Percentiles rank a stretch among this genome's conserved stretches.
These are phyloP conservation scores for Brachypteracias leptosomus DNA, from an alignment of 2,113 vertebrate genomes.

Conservation along the genomic window DNA sequence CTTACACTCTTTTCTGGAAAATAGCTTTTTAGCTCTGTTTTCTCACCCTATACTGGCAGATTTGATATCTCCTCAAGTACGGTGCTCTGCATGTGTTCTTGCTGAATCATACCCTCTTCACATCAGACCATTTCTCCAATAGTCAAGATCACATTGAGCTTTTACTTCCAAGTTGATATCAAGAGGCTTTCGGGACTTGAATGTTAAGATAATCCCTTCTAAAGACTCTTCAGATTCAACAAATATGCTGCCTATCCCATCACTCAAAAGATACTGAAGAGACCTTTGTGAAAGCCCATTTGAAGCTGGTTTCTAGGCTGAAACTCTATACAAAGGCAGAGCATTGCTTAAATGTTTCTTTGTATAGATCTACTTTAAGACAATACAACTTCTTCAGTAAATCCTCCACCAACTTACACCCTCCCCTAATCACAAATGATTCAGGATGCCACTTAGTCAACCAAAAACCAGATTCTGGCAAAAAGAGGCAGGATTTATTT, in stretches of 20 bases:
- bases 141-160: too few species aligned
- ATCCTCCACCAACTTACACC: constrained; percentile 28
- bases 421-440: constrained; percentile 42
- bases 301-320: not conserved
- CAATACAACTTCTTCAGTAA: constrained; percentile 47
- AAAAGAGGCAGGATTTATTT: constrained; percentile 36
- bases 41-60: too few species aligned
- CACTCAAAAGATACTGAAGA: not conserved
- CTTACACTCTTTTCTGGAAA: too few species aligned
- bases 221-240: not conserved
- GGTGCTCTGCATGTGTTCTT: too few species aligned
- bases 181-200: too few species aligned
- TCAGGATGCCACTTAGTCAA: constrained; percentile 57
- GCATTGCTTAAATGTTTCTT: constrained; percentile 33
- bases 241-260: not conserved
- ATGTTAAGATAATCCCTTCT: not conserved
- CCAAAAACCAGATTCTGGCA: constrained; percentile 6
- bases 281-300: not conserved
- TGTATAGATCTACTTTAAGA: constrained; percentile 25
- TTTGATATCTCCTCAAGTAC: too few species aligned
- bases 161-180: too few species aligned
- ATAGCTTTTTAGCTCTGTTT: too few species aligned
- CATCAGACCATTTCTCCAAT: too few species aligned
- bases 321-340: constrained; percentile 25
- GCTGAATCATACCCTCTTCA: too few species aligned